A percentile compares a stretch with the other conserved stretches of the same genome.
phyloP scores from a whole-genome alignment of 2,113 vertebrate genomes.

The Pachyramphus minor region DNA sequence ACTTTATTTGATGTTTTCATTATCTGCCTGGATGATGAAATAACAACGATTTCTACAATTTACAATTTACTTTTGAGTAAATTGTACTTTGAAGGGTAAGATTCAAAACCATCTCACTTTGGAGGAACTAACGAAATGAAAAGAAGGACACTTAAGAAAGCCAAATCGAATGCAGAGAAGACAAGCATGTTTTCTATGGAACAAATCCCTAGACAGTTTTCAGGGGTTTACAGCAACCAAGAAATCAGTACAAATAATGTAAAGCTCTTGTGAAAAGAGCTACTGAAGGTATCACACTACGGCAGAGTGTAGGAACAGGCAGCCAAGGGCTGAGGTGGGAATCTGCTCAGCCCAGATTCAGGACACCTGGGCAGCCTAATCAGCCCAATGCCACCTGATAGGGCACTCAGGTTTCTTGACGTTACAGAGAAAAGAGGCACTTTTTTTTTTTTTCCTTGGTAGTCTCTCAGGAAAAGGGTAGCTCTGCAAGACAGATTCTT shows the following conservation, averaged over 20 bases:
- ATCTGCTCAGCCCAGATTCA: not conserved
- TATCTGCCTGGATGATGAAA: not conserved
- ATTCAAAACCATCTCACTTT: not conserved
- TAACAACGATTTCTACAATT: not conserved
- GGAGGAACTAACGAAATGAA: not conserved
- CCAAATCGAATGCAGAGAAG: not conserved
- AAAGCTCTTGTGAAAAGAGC: not conserved
- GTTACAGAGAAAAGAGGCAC: not conserved
- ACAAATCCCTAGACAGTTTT: not conserved
- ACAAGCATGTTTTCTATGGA: not conserved
- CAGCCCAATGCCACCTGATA: not conserved
- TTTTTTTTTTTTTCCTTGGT: too few species aligned
- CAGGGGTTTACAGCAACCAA: not conserved
- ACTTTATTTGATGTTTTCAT: not conserved
- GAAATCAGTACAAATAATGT: not conserved
- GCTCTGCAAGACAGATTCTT: not conserved
- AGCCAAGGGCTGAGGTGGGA: not conserved
- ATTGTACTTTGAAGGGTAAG: not conserved
- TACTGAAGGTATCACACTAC: not conserved
- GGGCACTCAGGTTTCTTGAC: rapidly evolving
- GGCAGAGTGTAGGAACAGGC: not conserved
- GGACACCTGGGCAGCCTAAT: not conserved
- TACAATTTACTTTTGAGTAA: not conserved
- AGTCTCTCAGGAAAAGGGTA: not conserved
- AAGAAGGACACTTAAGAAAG: not conserved